phyloP scores from a whole-genome alignment of 1,140 invertebrate species.

The Diorhabda elongata region DNA sequence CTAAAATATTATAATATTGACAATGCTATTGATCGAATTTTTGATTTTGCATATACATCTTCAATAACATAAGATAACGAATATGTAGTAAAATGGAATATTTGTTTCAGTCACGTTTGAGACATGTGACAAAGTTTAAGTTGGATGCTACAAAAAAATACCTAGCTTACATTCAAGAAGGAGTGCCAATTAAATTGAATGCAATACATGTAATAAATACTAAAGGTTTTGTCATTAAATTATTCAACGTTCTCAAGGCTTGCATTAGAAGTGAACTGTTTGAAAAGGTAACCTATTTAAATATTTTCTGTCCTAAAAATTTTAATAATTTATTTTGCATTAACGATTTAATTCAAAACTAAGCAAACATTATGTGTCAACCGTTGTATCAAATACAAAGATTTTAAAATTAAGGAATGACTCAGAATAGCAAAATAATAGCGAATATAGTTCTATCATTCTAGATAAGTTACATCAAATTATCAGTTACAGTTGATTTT shows the following conservation, averaged over 20 bases:
- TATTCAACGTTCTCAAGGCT: not conserved
- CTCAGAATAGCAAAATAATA: not conserved
- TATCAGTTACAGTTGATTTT: too few species aligned
- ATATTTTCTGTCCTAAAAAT: not conserved
- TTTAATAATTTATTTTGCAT: not conserved
- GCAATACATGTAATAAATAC: not conserved
- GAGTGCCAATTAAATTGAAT: not conserved
- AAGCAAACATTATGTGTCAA: not conserved
- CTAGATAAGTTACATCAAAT: not conserved
- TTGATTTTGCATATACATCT: not conserved
- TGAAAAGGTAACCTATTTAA: not conserved
- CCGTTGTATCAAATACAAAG: not conserved
- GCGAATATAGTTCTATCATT: not conserved
- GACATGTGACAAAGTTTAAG: not conserved
- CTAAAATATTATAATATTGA: not conserved
- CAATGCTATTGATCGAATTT: not conserved
- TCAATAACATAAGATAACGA: not conserved
- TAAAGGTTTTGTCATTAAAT: not conserved
- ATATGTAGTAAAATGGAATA: not conserved
- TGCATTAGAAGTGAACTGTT: not conserved
- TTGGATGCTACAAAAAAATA: not conserved
- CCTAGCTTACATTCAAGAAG: not conserved
- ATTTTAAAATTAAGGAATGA: not conserved
- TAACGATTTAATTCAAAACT: not conserved
- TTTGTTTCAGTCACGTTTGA: not conserved